Conservation (phyloP, 92 coral and sea anemone genomes). For the Parazoanthus atlanticus region DNA sequence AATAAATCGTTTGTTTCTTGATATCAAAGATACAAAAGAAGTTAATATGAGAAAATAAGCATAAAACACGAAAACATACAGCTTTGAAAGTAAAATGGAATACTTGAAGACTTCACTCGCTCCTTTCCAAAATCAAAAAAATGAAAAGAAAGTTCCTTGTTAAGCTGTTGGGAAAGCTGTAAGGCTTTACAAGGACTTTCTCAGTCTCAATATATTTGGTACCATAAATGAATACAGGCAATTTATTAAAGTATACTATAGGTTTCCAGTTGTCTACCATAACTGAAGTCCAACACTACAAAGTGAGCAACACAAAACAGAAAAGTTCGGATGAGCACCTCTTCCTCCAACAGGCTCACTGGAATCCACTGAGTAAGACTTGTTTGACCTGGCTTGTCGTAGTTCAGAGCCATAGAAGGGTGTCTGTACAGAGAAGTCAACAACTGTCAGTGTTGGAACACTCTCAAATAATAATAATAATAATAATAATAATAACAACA, state of each 20-base stretch:
- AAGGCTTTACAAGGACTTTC: too few species aligned
- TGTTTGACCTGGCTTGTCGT: conserved; percentile 64
- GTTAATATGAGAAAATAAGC: background rate
- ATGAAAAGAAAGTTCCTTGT: background rate
- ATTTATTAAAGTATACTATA: background rate
- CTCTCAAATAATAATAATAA: conserved; percentile 26
- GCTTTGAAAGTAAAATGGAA: background rate
- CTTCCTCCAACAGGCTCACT: conserved; percentile 79
- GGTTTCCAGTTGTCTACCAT: background rate
- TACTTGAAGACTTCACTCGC: background rate
- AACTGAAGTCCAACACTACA: background rate
- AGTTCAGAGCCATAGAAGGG: conserved; percentile 74
- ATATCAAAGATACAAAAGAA: too few species aligned
- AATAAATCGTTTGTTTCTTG: background rate
- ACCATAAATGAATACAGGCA: too few species aligned
- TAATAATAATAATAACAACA: too few species aligned
- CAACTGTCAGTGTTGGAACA: conserved; percentile 48
- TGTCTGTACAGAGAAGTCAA: conserved; percentile 70
- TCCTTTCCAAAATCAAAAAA: background rate
- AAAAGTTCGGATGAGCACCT: conserved; percentile 37
- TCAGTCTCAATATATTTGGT: too few species aligned
- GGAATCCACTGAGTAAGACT: conserved; percentile 74
- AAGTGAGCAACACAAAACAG: background rate
- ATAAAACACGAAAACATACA: background rate
- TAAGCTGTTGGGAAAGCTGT: background rate